Percentiles rank a stretch among this genome's conserved stretches.
These are phyloP conservation scores for Cantharis rufa DNA, from an alignment of 2,888 invertebrate genomes.

Conservation along the genomic window DNA sequence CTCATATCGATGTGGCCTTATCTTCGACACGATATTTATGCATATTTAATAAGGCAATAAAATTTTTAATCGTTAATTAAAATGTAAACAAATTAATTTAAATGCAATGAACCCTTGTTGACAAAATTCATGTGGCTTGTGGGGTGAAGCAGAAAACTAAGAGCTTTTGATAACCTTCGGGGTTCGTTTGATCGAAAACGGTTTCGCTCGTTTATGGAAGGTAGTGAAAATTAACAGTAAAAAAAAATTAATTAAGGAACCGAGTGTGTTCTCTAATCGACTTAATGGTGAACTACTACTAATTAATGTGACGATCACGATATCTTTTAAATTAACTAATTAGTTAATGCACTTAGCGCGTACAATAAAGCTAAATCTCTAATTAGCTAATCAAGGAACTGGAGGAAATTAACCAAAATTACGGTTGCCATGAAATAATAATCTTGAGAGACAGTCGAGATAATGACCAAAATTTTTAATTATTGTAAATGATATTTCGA, in stretches of 20 bases:
- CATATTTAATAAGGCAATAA: not conserved
- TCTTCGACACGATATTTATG: not conserved
- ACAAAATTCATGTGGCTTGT: not conserved
- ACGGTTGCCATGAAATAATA: not conserved
- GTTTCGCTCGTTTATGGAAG: not conserved
- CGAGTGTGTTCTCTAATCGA: not conserved
- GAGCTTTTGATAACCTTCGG: not conserved
- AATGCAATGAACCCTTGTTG: not conserved
- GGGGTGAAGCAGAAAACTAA: not conserved
- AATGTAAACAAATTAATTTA: not conserved
- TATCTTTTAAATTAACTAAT: slow-evolving; percentile 1
- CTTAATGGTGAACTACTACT: not conserved
- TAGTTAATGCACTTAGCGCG: not conserved
- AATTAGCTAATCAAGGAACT: not conserved
- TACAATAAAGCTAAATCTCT: not conserved
- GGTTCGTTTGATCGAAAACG: not conserved
- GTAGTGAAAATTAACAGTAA: not conserved
- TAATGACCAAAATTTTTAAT: slow-evolving; percentile 7
- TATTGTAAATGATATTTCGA: slow-evolving; percentile 16
- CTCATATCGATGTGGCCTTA: not conserved
- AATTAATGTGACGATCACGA: slow-evolving; percentile 1
- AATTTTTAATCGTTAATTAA: not conserved
- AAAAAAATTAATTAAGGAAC: not conserved
- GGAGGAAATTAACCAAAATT: not conserved
- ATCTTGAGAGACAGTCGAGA: not conserved